Percentiles rank a stretch among this genome's conserved stretches.
Evolutionary conservation across 2,113 vertebrate species (phyloP).

Genomic region (Gadus macrocephalus): DNA sequence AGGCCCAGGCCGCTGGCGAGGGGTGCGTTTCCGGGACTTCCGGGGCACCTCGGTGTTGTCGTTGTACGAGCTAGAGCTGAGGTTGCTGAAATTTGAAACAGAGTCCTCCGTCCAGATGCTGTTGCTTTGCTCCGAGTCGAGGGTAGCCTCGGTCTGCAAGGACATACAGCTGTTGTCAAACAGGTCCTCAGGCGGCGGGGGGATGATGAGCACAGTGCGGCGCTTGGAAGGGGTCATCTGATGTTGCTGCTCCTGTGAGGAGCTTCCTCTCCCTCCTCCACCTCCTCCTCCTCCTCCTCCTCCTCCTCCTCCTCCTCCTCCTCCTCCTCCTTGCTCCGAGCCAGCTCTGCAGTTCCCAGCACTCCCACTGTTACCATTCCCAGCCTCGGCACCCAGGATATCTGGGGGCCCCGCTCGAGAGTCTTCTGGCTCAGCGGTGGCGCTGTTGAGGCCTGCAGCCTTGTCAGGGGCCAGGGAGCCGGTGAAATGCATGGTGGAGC

Average conservation of each 20-base stretch:
- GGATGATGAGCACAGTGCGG: conserved; percentile 93
- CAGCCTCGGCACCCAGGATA: conserved; percentile 45
- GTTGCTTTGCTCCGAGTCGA: conserved; percentile 95
- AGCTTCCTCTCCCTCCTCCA: conserved; percentile 67
- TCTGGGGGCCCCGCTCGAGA: conserved; percentile 68
- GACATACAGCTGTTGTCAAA: conserved; percentile 96
- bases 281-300: conserved; percentile 50
- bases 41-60: conserved; percentile 98
- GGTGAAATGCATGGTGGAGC: conserved; percentile 85
- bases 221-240: conserved; percentile 89
- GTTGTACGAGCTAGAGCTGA: conserved; percentile 94
- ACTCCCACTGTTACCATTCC: conserved; percentile 29
- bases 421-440: conserved; percentile 83
- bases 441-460: conserved; percentile 78
- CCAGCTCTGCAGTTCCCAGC: conserved; percentile 33
- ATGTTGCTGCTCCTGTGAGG: conserved; percentile 79
- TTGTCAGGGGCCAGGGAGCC: conserved; percentile 85
- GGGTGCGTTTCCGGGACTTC: conserved; percentile 96
- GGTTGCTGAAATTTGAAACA: conserved; percentile 95
- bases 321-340: conserved; percentile 33
- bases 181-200: conserved; percentile 95
- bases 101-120: conserved; percentile 99
- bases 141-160: conserved; percentile 88
- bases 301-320: conserved; percentile 56
- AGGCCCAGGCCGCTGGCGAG: conserved; percentile 93